phyloP scores from a whole-genome alignment of 2,113 vertebrate genomes.

The Burhinus bistriatus region DNA sequence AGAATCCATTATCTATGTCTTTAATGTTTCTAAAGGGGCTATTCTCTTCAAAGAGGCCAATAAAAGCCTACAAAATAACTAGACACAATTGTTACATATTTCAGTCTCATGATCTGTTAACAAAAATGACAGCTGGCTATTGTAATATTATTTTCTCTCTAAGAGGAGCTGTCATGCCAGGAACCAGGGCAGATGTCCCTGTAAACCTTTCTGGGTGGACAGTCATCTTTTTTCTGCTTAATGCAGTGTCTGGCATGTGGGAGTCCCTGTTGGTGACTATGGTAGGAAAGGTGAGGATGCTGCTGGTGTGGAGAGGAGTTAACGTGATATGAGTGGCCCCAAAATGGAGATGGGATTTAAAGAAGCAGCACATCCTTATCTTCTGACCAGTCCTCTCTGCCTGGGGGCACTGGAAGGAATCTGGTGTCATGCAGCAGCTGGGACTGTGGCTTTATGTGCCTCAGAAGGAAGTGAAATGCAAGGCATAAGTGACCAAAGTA shows the following conservation, averaged over 20 bases:
- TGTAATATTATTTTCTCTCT: neutral
- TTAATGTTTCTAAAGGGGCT: neutral
- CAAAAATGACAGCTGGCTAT: neutral
- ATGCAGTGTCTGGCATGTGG: neutral
- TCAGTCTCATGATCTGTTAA: neutral
- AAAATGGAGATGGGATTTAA: neutral
- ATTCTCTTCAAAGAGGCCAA: neutral
- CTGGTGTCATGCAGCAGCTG: neutral
- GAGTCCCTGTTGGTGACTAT: neutral
- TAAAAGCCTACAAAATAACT: neutral
- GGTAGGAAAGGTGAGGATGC: neutral
- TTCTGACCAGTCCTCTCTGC: neutral
- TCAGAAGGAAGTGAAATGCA: neutral
- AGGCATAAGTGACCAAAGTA: neutral
- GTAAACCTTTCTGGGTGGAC: neutral
- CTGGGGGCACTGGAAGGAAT: neutral
- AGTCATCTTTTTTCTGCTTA: neutral
- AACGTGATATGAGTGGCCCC: rapidly evolving
- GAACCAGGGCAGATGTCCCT: neutral
- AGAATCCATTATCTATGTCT: neutral
- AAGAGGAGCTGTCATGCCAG: neutral
- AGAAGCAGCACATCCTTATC: neutral
- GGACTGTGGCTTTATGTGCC: rapidly evolving
- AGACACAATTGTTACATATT: neutral
- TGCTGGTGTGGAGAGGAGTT: neutral